These are phyloP conservation scores for Cynoglossus semilaevis DNA, from an alignment of 2,113 vertebrate genomes.

Conservation along the genomic window DNA sequence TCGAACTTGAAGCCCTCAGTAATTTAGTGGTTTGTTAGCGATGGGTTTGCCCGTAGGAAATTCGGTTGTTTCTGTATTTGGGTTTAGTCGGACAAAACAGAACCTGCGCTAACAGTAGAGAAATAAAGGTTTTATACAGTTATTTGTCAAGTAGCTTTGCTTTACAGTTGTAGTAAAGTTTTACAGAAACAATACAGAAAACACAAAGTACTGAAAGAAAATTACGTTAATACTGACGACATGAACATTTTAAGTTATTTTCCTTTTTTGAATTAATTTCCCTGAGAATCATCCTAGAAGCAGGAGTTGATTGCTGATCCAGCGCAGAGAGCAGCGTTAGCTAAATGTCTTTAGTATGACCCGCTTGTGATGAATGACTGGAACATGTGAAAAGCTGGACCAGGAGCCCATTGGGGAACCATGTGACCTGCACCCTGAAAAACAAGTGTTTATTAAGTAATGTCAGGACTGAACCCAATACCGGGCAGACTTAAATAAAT, in stretches of 20 bases:
- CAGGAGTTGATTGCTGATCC: neutral
- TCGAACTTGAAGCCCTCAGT: too few relatives aligned
- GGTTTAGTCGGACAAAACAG: too few relatives aligned
- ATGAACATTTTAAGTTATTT: neutral
- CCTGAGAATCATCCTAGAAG: conserved; percentile 39
- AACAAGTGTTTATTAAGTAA: conserved; percentile 6
- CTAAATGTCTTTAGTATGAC: conserved; percentile 60
- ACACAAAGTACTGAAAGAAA: neutral
- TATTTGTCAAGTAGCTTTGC: too few relatives aligned
- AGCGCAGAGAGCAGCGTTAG: too few relatives aligned
- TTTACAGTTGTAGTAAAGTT: too few relatives aligned
- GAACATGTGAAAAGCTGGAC: conserved; percentile 76
- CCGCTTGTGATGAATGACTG: conserved; percentile 72
- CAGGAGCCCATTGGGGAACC: conserved; percentile 82
- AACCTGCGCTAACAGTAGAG: too few relatives aligned
- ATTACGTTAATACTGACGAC: neutral
- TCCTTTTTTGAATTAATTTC: conserved; percentile 8
- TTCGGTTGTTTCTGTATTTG: too few relatives aligned
- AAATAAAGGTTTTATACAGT: too few relatives aligned
- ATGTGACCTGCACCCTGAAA: conserved; percentile 81
- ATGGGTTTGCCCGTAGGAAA: too few relatives aligned
- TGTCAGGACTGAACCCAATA: neutral
- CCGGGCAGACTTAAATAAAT: neutral
- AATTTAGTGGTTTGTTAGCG: too few relatives aligned
- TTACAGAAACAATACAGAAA: neutral